phyloP scores from a whole-genome alignment of 2,113 vertebrate species.

The Zapus hudsonius region DNA sequence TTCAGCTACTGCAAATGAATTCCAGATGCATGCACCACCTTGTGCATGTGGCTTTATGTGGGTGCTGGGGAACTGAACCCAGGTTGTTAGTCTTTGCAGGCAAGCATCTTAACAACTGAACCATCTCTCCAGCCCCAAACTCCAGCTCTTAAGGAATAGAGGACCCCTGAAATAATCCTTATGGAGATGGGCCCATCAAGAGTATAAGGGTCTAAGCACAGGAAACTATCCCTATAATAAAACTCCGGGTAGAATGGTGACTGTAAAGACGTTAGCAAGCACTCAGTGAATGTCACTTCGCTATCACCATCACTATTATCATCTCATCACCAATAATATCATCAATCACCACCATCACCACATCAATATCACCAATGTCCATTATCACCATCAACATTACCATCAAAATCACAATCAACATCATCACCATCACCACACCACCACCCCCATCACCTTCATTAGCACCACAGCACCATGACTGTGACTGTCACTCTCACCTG shows the following conservation, averaged over 20 bases:
- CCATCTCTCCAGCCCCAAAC: no score
- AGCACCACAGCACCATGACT: neutral
- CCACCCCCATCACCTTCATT: neutral
- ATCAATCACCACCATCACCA: no score
- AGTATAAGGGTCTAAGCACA: neutral
- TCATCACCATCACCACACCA: accelerated
- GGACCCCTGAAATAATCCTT: neutral
- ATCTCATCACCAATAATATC: accelerated
- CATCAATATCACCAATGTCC: accelerated
- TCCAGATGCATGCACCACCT: no score
- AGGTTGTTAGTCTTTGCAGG: no score
- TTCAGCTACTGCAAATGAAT: no score
- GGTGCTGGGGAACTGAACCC: no score
- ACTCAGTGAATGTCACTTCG: accelerated
- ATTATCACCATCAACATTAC: accelerated
- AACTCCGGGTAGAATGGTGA: accelerated
- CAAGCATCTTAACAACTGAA: no score
- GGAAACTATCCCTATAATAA: accelerated
- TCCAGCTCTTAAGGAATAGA: neutral
- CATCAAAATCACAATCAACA: accelerated
- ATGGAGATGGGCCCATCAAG: neutral
- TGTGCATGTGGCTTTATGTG: no score
- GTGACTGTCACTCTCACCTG: neutral
- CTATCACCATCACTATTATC: accelerated
- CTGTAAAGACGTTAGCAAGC: no score